These are phyloP conservation scores for Cybosia mesomella DNA, from an alignment of 2,888 invertebrate species.

Conservation along the genomic window DNA sequence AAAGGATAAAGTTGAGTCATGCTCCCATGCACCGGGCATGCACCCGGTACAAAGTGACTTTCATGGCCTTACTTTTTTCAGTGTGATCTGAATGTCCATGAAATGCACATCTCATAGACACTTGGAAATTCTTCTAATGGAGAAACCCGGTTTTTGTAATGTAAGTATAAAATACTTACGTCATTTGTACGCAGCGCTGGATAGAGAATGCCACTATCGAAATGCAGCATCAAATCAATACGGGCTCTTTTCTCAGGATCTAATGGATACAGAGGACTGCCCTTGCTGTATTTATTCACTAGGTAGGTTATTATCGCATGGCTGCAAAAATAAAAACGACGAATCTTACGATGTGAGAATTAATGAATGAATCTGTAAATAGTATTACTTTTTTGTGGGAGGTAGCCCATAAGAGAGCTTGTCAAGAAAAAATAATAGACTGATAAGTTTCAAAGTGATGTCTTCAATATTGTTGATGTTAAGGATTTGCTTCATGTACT, in stretches of 20 bases:
- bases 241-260: conserved; percentile 78
- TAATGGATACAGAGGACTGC: conserved; percentile 83
- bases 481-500: no score
- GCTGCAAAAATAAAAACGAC: conserved; percentile 63
- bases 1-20: no score
- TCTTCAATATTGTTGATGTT: no score
- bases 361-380: background rate
- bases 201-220: conserved; percentile 82
- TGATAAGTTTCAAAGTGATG: no score
- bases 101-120: no score
- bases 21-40: no score
- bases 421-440: background rate
- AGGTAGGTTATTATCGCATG: conserved; percentile 88
- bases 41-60: no score
- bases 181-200: conserved; percentile 70
- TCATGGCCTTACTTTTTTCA: no score
- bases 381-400: no score
- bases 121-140: no score
- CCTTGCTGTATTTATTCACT: conserved; percentile 85
- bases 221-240: conserved; percentile 83
- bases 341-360: background rate
- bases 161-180: conserved; percentile 28
- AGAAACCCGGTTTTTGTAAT: no score
- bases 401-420: background rate
- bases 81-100: no score